These are phyloP conservation scores for Varecia variegata DNA, from an alignment of 2,797 vertebrate species.

Conservation along the genomic window DNA sequence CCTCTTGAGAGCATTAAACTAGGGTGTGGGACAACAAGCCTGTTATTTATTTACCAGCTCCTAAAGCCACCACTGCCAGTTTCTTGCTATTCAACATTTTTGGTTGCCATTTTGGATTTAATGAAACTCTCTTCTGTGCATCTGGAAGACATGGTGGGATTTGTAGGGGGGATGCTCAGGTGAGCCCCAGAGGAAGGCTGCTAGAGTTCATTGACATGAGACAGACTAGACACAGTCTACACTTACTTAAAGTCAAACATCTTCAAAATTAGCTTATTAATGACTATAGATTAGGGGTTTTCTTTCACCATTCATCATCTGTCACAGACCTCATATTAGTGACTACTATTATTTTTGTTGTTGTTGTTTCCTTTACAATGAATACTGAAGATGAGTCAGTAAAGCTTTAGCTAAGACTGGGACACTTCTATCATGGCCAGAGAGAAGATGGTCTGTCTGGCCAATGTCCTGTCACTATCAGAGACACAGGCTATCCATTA, in stretches of 20 bases:
- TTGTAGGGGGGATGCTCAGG: background rate
- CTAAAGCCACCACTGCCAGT: slow-evolving; percentile 35
- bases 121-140: slow-evolving; percentile 38
- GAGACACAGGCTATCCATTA: slow-evolving; percentile 16
- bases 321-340: background rate
- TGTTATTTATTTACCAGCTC: slow-evolving; percentile 74
- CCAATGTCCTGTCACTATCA: background rate
- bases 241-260: background rate
- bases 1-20: slow-evolving; percentile 73
- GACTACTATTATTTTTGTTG: background rate
- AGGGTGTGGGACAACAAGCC: slow-evolving; percentile 70
- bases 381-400: background rate
- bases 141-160: slow-evolving; percentile 6
- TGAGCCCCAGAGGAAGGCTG: background rate
- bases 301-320: background rate
- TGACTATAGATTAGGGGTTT: background rate
- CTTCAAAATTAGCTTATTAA: slow-evolving; percentile 24
- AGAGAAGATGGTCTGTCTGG: slow-evolving; percentile 54
- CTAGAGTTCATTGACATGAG: background rate
- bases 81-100: slow-evolving; percentile 60
- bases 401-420: background rate
- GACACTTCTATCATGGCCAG: background rate
- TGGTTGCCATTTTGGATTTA: slow-evolving; percentile 64
- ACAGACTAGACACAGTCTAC: background rate
- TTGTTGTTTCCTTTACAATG: slow-evolving; percentile 2